A percentile compares a stretch with the other conserved stretches of the same genome.
Evolutionary conservation across 2,888 invertebrate genomes (phyloP).

Genomic region (Rambutsinella grinnellia): DNA sequence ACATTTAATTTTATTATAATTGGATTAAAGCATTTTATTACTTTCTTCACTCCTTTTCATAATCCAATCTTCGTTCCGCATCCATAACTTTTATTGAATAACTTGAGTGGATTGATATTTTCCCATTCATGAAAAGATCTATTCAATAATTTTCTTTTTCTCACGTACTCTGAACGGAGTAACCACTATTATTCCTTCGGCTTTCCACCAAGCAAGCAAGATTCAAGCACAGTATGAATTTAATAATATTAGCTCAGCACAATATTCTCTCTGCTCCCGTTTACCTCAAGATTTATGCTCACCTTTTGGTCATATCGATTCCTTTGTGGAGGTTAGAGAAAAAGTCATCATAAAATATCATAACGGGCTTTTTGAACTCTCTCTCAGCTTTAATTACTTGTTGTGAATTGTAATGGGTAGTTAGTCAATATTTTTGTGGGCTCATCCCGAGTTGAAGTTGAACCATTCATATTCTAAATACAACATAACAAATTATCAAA

Average conservation of each 20-base stretch:
- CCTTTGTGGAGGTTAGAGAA: not conserved
- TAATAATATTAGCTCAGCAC: not conserved
- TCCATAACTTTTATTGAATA: conserved; percentile 33
- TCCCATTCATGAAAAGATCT: not conserved
- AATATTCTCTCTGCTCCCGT: conserved; percentile 16
- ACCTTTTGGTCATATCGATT: not conserved
- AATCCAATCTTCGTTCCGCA: conserved; percentile 9
- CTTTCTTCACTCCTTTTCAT: not conserved
- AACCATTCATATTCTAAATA: conserved; percentile 16
- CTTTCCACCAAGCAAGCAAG: not conserved
- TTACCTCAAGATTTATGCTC: conserved; percentile 29
- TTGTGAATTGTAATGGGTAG: conserved; percentile 16
- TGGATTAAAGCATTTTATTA: not conserved
- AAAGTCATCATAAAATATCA: conserved; percentile 3
- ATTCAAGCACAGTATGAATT: too few relatives aligned
- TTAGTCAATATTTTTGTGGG: conserved; percentile 27
- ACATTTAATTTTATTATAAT: not conserved
- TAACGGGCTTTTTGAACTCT: conserved; percentile 8
- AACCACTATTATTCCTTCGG: not conserved
- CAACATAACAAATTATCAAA: conserved; percentile 46
- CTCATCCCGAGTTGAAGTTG: not conserved
- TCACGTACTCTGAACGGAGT: not conserved
- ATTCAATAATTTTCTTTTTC: not conserved
- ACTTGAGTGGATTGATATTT: not conserved
- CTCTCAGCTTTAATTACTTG: conserved; percentile 10